Evolutionary conservation across 2,888 invertebrate genomes (phyloP), one percentile per base, ranked within the genome.

Genomic region (Scaeva pyrastri): DNA sequence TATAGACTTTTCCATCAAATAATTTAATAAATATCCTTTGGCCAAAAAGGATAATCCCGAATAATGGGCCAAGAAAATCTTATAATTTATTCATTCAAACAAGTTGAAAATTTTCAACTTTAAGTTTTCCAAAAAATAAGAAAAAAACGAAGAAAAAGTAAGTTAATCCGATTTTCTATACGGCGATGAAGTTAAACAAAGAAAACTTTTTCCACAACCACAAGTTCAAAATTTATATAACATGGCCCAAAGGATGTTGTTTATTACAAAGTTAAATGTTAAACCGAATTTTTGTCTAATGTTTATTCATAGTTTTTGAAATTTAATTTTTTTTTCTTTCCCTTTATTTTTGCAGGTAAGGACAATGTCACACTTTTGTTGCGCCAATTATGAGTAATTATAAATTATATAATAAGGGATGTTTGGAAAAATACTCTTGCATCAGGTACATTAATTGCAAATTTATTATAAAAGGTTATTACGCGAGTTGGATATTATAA

Each of bases 71-170:
- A 74, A 39, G 77, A 66, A 73, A 43, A 78, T 87, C 78, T 72
- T 60, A 72, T 79, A 79, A 79, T 79, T 79, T 72, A 79, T 87
- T 55, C 83, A 83, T 62, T 48, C 71, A 70, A 86, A 71, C 77
- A 77, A 81, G 76, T 81, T 82, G 74, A 77, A 76, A 60, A 68
- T 62, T 83, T 77, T 77, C 73, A 86, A 85, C 50, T 75, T 80
- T 68, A 41, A 58, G 31, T 31, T 55, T 36, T 19, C 12, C 26
- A 11, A 19, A 62, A 74, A 50, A 31, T 31, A 36, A 66, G 14
- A 50, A 50, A 39, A 66, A 58, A 11, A 12, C 55, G 62, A 64
- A 26, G 12, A 45, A 50, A 19, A 66, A 19, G 0, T 48, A 31
- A 71, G 56, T 74, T 86, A 86, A 86, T 86, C 85, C 70, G 73